Evolutionary conservation across 2,888 invertebrate genomes (phyloP).

Genomic region (Dolichomitus sp.): DNA sequence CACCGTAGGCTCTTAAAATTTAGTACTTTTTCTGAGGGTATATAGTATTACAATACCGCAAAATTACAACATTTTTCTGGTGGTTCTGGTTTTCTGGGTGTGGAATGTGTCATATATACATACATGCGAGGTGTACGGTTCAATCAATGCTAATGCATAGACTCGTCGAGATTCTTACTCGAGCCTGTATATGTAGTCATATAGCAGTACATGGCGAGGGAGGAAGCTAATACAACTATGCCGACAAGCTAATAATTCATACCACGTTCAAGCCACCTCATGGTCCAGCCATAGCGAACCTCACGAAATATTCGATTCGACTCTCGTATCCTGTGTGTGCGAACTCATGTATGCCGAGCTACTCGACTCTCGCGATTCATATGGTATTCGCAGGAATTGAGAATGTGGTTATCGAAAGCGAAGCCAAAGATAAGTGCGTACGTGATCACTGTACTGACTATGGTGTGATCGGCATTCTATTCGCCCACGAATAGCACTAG

Average conservation of each 20-base stretch:
- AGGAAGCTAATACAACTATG: conserved; percentile 50
- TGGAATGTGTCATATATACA: no score
- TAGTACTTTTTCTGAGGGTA: no score
- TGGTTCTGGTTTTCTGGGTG: no score
- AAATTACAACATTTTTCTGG: no score
- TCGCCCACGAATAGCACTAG: conserved; percentile 27
- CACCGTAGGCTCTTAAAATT: no score
- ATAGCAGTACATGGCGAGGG: background rate
- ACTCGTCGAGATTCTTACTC: conserved; percentile 41
- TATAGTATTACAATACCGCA: no score
- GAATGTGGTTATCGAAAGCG: conserved; percentile 71
- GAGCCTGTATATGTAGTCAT: background rate
- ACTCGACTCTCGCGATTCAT: conserved; percentile 59
- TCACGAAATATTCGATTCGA: conserved; percentile 70
- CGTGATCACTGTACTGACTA: conserved; percentile 69
- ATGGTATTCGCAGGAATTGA: conserved; percentile 64
- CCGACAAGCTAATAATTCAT: conserved; percentile 68
- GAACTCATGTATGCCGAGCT: conserved; percentile 18
- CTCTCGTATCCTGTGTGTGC: conserved; percentile 63
- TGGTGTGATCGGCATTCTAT: conserved; percentile 34
- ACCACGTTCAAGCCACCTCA: conserved; percentile 64
- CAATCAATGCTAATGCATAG: conserved; percentile 60
- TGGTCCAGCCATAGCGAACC: conserved; percentile 35
- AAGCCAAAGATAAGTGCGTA: conserved; percentile 70
- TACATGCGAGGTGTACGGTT: conserved; percentile 25